Evolutionary conservation across 2,888 invertebrate species (phyloP).

Genomic region (Lydus trimaculatus): DNA sequence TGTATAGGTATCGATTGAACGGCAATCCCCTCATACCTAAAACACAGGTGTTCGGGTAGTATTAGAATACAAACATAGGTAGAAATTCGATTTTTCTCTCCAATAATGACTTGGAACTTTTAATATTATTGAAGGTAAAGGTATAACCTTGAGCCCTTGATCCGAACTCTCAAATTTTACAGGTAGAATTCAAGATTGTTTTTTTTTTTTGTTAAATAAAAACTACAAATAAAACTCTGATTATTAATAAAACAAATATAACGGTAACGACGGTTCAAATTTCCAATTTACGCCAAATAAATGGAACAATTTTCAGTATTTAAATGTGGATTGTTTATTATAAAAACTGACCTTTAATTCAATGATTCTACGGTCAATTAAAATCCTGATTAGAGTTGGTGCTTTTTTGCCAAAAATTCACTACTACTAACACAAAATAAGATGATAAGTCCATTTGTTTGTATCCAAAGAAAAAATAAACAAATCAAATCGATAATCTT

Average conservation of each 20-base stretch:
- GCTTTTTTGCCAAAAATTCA: no score
- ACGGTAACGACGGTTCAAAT: no score
- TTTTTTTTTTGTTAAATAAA: no score
- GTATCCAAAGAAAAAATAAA: no score
- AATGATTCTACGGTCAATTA: background rate
- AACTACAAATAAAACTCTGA: background rate
- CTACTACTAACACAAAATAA: no score
- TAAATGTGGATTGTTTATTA: background rate
- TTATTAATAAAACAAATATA: background rate
- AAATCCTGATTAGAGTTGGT: background rate
- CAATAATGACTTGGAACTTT: background rate
- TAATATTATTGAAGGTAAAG: background rate
- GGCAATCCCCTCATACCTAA: background rate
- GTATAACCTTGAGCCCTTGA: slow-evolving; percentile 4
- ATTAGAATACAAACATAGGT: background rate
- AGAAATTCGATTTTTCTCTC: background rate
- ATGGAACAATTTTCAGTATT: background rate
- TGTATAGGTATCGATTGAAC: background rate
- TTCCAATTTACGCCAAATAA: no score
- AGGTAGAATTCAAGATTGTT: background rate
- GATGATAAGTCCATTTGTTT: no score
- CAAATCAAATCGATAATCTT: background rate
- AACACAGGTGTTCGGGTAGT: background rate
- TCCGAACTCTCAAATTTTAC: background rate
- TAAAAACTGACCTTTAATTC: background rate